These are phyloP conservation scores for Xiphophorus couchianus DNA, from an alignment of 2,113 vertebrate genomes.

Conservation along the genomic window DNA sequence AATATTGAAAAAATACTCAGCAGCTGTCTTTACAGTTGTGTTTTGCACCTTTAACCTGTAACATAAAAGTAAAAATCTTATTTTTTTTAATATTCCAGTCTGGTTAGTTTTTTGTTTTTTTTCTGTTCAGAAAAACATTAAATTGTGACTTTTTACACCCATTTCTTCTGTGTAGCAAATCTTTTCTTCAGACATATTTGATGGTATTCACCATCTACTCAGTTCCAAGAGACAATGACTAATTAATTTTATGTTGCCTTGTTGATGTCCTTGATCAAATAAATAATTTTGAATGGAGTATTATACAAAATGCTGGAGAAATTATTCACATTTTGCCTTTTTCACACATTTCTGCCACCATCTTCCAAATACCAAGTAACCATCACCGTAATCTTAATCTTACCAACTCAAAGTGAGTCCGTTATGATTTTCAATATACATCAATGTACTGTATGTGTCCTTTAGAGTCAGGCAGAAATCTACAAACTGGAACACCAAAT, in stretches of 20 bases:
- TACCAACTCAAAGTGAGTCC: background rate
- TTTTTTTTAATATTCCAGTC: too few relatives aligned
- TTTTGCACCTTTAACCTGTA: too few relatives aligned
- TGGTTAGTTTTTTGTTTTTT: too few relatives aligned
- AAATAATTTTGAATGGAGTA: background rate
- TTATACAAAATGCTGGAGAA: background rate
- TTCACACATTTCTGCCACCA: background rate
- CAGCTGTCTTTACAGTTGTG: too few relatives aligned
- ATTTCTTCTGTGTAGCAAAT: too few relatives aligned
- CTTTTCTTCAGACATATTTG: too few relatives aligned
- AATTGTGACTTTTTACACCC: too few relatives aligned
- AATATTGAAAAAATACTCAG: background rate
- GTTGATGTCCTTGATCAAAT: background rate
- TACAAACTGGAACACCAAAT: slow-evolving; percentile 35
- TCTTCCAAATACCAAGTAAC: background rate
- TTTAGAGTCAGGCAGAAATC: slow-evolving; percentile 9
- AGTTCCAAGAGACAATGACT: too few relatives aligned
- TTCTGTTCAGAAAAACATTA: too few relatives aligned
- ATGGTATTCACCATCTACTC: too few relatives aligned
- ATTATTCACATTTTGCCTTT: background rate
- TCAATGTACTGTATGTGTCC: background rate
- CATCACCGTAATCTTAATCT: background rate
- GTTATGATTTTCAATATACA: background rate
- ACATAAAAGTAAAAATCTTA: too few relatives aligned
- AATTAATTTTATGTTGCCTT: background rate